A percentile compares a stretch with the other conserved stretches of the same genome.
Evolutionary conservation across 2,797 vertebrate species (phyloP).

Genomic region (Lepilemur septentrionalis): DNA sequence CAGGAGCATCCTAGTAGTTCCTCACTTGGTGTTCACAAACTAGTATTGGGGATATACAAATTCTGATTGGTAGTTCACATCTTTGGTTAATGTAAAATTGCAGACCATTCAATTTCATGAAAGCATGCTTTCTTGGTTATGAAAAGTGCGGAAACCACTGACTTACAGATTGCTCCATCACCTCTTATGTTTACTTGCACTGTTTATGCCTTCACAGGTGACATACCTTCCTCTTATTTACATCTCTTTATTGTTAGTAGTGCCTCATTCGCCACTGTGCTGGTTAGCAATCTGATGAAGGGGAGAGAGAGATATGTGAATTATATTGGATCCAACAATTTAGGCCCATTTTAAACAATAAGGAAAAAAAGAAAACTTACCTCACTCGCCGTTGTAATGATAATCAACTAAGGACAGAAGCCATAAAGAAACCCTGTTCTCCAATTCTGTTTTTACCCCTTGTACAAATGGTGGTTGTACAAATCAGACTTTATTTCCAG

Average conservation of each 20-base stretch:
- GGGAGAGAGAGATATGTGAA: neutral
- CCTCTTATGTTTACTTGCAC: neutral
- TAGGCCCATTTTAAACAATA: neutral
- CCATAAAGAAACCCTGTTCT: neutral
- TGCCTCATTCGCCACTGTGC: neutral
- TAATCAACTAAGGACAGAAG: neutral
- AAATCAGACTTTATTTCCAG: neutral
- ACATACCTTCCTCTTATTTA: neutral
- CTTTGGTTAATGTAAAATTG: neutral
- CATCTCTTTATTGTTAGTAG: neutral
- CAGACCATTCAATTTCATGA: neutral
- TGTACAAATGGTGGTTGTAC: neutral
- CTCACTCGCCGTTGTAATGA: neutral
- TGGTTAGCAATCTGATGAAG: neutral
- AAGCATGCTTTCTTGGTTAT: neutral
- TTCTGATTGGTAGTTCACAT: neutral
- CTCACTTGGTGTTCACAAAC: neutral
- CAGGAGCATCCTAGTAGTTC: no score
- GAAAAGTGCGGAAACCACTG: neutral
- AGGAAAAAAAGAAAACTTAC: neutral
- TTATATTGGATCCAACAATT: neutral
- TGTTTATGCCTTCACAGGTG: neutral
- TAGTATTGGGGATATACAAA: neutral
- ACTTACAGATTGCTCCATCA: neutral
- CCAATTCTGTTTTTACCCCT: neutral